phyloP scores from a whole-genome alignment of 1,140 invertebrate genomes.

The Bathynomus jamesi region DNA sequence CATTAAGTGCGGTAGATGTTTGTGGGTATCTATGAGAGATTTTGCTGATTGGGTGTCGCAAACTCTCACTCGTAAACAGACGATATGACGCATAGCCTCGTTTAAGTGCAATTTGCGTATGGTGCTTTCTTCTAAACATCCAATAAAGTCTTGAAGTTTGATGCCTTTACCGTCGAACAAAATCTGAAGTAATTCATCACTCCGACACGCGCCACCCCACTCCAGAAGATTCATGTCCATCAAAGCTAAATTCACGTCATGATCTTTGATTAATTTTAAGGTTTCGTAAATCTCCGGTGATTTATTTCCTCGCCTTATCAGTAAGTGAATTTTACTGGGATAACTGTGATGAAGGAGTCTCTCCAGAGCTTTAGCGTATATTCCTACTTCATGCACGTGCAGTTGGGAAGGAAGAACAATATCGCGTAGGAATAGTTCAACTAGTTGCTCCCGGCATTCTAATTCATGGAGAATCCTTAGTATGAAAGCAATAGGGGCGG shows the following conservation, averaged over 20 bases:
- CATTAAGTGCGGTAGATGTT: constrained; percentile 15
- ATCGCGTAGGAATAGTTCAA: background rate
- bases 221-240: constrained; percentile 25
- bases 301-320: background rate
- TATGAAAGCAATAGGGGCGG: constrained; percentile 13
- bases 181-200: constrained; percentile 12
- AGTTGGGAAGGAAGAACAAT: background rate
- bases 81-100: constrained; percentile 8
- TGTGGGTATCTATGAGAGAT: constrained; percentile 3
- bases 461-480: constrained; percentile 12
- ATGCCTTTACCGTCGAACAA: constrained; percentile 4
- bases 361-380: background rate
- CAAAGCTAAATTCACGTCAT: constrained; percentile 14
- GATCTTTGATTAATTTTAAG: background rate
- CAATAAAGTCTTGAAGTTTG: constrained; percentile 25
- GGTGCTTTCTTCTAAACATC: constrained; percentile 14
- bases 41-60: constrained; percentile 3
- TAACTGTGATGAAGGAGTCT: background rate
- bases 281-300: constrained; percentile 13
- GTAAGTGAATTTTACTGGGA: constrained; percentile 13
- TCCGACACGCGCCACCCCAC: constrained; percentile 1
- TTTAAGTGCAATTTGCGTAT: constrained; percentile 5
- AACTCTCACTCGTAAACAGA: constrained; percentile 23
- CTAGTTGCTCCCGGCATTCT: background rate
- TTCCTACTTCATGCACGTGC: background rate